Evolutionary conservation across 2,113 vertebrate species (phyloP), one percentile per base, ranked within the genome.

Genomic region (Zosterops hypoxanthus): DNA sequence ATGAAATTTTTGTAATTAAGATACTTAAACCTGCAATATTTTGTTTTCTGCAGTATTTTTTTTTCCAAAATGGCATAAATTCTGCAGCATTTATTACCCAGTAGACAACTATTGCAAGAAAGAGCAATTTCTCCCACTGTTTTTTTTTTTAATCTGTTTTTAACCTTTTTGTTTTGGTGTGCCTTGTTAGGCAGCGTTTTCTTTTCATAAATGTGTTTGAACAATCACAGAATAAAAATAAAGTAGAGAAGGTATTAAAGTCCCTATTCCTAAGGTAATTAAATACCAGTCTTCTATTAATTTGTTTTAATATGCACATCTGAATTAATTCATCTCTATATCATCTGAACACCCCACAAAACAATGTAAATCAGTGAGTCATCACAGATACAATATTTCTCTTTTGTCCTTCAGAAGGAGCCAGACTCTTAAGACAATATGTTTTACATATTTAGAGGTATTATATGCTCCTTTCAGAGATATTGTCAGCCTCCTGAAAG

Each of bases 1-100:
- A 88, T 96, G 97, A 97, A 97, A 97, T 97, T 96, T 94, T 93
- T 92, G 89, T 98, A 98, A 98, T 98, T 98, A 98, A 98, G 96
- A 97, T 96, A 97, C 97, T 94, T 96, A 98, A 97, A 97, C 98
- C 96, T 97, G 97, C 93, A 97, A 92, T 97, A 94, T 95, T 96
- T 96, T 96, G 92, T 95, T 96, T 98, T 97, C 90, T 95, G 88
- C 85, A 68, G 93, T 89, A 61, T 90, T 97, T 90, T 82, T 90
- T 92, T 90, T 93, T 88, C 57, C 77, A 96, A 96, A 96, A 92
- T 92, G 93, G 91, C 91, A 96, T 90, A 88, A 94, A 97, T 97
- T 97, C 79, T 86, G 83, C 52, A 81, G 89, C 61, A 20, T 92
- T 97, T 94, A 97, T 98, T 97, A 96, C 85, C 85, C 81, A 66